Percentiles rank a stretch among this genome's conserved stretches.
These are phyloP conservation scores for Fragum whitleyi DNA, from an alignment of 2,888 invertebrate genomes.

Conservation along the genomic window DNA sequence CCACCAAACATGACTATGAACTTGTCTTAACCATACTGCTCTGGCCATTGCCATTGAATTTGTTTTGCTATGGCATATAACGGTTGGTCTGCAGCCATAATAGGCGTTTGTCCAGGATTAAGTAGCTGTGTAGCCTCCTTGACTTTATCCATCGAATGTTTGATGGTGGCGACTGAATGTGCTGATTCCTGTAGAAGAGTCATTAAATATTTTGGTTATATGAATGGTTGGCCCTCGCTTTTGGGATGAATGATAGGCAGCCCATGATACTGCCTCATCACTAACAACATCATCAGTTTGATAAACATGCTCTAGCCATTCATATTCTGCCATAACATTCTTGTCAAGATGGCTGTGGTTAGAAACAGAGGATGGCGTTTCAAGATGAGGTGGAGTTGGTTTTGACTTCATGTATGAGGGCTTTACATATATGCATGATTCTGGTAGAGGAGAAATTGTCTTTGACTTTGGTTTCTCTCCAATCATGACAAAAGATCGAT, in stretches of 20 bases:
- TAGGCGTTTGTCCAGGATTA: not conserved
- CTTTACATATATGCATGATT: conserved; percentile 24
- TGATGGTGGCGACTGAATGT: not conserved
- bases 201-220: conserved; percentile 8
- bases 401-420: conserved; percentile 16
- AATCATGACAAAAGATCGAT: not conserved
- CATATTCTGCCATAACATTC: too few species aligned
- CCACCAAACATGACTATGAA: too few species aligned
- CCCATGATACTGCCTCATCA: conserved; percentile 20
- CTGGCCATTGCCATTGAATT: too few species aligned
- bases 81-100: too few species aligned
- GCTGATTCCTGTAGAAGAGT: conserved; percentile 30
- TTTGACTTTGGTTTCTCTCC: conserved; percentile 19
- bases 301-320: not conserved
- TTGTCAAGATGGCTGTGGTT: too few species aligned
- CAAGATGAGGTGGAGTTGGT: conserved; percentile 1
- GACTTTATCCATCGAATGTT: conserved; percentile 37
- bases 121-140: not conserved
- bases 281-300: conserved; percentile 1
- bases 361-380: too few species aligned
- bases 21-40: too few species aligned
- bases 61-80: too few species aligned
- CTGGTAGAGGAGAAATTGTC: conserved; percentile 34
- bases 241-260: conserved; percentile 34
- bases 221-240: conserved; percentile 27